Percentiles rank a stretch among this genome's conserved stretches.
Evolutionary conservation across 1,140 invertebrate genomes (phyloP).

Genomic region (Drosophila hydei): DNA sequence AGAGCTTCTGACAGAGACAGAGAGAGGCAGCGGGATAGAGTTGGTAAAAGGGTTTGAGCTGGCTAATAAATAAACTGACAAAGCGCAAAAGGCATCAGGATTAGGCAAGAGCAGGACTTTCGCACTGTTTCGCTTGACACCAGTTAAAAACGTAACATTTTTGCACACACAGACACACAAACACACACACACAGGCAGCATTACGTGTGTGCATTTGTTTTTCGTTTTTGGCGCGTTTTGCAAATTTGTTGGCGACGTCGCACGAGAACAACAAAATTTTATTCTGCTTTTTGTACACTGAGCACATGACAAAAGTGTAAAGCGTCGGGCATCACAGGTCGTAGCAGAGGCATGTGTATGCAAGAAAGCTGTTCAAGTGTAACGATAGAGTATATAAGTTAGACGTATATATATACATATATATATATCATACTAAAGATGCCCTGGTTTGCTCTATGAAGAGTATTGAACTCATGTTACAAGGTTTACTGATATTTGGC

Average conservation of each 20-base stretch:
- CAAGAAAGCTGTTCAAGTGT: too few relatives aligned
- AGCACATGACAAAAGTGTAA: too few relatives aligned
- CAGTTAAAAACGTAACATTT: too few relatives aligned
- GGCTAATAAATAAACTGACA: slow-evolving; percentile 22
- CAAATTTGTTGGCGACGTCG: slow-evolving; percentile 24
- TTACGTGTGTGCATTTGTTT: background rate
- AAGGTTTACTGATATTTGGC: too few relatives aligned
- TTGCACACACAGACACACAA: background rate
- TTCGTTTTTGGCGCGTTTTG: slow-evolving; percentile 32
- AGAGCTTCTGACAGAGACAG: background rate
- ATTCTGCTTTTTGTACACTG: background rate
- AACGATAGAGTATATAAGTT: too few relatives aligned
- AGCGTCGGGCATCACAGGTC: too few relatives aligned
- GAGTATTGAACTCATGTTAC: too few relatives aligned
- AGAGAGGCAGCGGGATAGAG: background rate
- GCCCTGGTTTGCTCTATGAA: too few relatives aligned
- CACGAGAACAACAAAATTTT: slow-evolving; percentile 5
- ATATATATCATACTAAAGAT: too few relatives aligned
- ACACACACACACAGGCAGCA: too few relatives aligned
- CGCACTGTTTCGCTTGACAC: background rate
- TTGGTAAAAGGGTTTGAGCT: background rate
- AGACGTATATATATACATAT: too few relatives aligned
- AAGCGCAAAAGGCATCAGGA: background rate
- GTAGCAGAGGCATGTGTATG: too few relatives aligned
- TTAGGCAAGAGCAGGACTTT: background rate